Evolutionary conservation across 2,888 invertebrate species (phyloP).

Genomic region (Micoletzkya japonica): DNA sequence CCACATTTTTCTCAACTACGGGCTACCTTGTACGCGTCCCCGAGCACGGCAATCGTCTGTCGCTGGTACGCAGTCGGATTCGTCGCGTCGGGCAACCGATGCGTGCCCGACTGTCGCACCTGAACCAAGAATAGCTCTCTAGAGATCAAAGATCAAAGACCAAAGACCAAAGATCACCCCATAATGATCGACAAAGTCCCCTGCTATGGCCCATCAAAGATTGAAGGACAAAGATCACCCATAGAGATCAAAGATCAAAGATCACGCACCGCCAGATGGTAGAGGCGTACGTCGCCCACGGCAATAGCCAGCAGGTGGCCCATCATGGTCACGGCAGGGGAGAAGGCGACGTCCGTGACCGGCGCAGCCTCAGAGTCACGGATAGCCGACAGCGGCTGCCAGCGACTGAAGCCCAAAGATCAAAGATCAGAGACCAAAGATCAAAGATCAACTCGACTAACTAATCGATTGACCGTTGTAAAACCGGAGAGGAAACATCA

Average conservation of each 20-base stretch:
- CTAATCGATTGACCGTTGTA: too few relatives aligned
- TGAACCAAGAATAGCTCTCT: background rate
- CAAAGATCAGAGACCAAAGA: too few relatives aligned
- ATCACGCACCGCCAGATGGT: conserved; percentile 34
- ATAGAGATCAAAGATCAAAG: background rate
- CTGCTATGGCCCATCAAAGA: too few relatives aligned
- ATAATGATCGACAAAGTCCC: too few relatives aligned
- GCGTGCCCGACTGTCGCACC: background rate
- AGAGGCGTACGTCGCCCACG: conserved; percentile 46
- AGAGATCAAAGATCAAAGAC: background rate
- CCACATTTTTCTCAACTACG: background rate
- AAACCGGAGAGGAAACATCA: too few relatives aligned
- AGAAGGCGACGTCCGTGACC: conserved; percentile 40
- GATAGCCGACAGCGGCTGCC: too few relatives aligned
- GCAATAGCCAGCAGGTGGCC: conserved; percentile 47
- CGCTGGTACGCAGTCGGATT: conserved; percentile 15
- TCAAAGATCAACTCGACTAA: too few relatives aligned
- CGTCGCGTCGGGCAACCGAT: background rate
- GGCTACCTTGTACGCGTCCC: conserved; percentile 21
- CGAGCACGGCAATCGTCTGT: conserved; percentile 21
- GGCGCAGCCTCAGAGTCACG: conserved; percentile 36
- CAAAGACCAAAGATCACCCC: too few relatives aligned
- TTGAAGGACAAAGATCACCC: too few relatives aligned
- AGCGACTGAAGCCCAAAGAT: too few relatives aligned
- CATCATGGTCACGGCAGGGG: conserved; percentile 25